phyloP scores from a whole-genome alignment of 1,140 invertebrate species.

The Drosophila insularis region DNA sequence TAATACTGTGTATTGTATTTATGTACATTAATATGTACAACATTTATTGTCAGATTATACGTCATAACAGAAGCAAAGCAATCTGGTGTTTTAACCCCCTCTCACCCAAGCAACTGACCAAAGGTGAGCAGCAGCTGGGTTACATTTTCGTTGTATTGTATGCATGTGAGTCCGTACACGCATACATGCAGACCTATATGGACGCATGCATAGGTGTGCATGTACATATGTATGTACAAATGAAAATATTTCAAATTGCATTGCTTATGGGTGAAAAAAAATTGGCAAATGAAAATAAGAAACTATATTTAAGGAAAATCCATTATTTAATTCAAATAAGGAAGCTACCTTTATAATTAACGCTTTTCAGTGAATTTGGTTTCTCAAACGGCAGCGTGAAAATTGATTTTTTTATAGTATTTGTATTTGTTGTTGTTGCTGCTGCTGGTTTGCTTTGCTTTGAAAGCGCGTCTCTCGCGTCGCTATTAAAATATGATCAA shows the following conservation, averaged over 20 bases:
- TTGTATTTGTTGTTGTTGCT: slow-evolving; percentile 52
- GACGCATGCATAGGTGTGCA: not conserved
- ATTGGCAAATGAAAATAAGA: not conserved
- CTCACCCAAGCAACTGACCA: not conserved
- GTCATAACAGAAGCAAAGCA: not conserved
- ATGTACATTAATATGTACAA: not conserved
- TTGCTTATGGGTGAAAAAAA: not conserved
- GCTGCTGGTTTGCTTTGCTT: slow-evolving; percentile 32
- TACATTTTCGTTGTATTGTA: not conserved
- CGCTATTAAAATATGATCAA: slow-evolving; percentile 1
- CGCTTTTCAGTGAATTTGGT: slow-evolving; percentile 25
- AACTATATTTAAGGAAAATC: not conserved
- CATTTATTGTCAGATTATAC: not conserved
- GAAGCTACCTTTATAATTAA: slow-evolving; percentile 57
- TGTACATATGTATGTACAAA: not conserved
- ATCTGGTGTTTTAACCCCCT: not conserved
- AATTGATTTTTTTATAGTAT: slow-evolving; percentile 64
- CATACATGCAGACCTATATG: not conserved
- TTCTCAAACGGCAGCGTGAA: slow-evolving; percentile 46
- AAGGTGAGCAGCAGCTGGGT: slow-evolving; percentile 6
- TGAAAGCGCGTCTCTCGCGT: slow-evolving; percentile 29
- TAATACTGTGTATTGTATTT: not conserved
- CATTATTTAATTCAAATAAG: not conserved
- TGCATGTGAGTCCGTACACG: not conserved
- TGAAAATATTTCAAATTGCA: not conserved